phyloP scores from a whole-genome alignment of 64 coral and sea anemone species.

The Porites lutea region DNA sequence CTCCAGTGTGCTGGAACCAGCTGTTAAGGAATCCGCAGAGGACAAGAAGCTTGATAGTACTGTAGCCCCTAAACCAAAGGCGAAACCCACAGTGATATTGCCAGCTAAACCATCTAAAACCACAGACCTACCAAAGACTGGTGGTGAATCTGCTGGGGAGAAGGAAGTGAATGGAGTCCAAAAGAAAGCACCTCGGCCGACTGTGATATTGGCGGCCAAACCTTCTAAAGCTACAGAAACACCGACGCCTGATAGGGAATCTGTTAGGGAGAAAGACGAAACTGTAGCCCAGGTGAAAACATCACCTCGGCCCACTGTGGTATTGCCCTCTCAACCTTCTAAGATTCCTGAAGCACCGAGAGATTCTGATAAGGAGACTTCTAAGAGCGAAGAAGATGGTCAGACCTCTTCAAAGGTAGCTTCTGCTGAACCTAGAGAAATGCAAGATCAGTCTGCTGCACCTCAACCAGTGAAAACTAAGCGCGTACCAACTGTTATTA shows the following conservation, averaged over 20 bases:
- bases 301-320: background rate
- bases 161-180: background rate
- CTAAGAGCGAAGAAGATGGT: background rate
- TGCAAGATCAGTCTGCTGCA: background rate
- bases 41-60: background rate
- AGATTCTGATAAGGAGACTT: background rate
- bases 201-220: background rate
- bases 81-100: conserved; percentile 58
- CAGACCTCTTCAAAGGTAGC: background rate
- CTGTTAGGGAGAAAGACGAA: background rate
- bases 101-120: conserved; percentile 25
- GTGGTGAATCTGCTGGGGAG: background rate
- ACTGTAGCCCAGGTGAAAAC: background rate
- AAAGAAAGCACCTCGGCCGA: background rate
- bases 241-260: background rate
- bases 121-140: background rate
- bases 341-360: background rate
- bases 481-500: conserved; percentile 64
- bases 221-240: background rate
- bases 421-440: background rate
- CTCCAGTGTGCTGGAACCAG: background rate
- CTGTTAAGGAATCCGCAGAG: background rate
- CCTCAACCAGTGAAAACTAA: conserved; percentile 32
- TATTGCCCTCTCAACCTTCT: background rate
- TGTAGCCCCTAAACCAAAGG: conserved; percentile 20